phyloP scores from a whole-genome alignment of 2,113 vertebrate genomes.

The Leuciscus idus region DNA sequence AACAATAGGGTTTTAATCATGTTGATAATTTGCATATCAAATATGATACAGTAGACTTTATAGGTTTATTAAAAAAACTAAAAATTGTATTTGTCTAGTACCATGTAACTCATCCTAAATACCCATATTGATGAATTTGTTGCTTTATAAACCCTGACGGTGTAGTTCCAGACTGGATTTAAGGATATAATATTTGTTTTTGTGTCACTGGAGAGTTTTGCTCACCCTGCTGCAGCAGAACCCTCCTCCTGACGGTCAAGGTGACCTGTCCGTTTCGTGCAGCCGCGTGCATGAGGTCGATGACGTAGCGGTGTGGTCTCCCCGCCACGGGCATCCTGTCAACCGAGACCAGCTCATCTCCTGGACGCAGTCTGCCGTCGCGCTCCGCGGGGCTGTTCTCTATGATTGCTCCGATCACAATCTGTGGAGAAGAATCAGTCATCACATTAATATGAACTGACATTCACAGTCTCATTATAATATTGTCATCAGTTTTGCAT shows the following conservation, averaged over 20 bases:
- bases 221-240: slow-evolving; percentile 86
- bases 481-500: neutral
- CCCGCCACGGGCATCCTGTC: slow-evolving; percentile 96
- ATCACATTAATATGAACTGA: slow-evolving; percentile 23
- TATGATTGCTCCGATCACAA: slow-evolving; percentile 97
- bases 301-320: slow-evolving; percentile 97
- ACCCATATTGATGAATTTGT: neutral
- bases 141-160: neutral
- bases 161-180: neutral
- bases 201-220: neutral
- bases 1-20: neutral
- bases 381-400: slow-evolving; percentile 97
- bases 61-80: neutral
- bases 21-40: neutral
- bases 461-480: slow-evolving; percentile 19
- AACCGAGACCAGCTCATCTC: slow-evolving; percentile 96
- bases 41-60: neutral
- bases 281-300: slow-evolving; percentile 98
- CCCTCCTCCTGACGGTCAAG: slow-evolving; percentile 94
- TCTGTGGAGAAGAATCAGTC: slow-evolving; percentile 78
- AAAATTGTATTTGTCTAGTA: neutral
- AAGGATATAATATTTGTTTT: neutral
- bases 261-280: slow-evolving; percentile 97
- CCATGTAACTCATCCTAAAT: neutral
- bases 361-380: slow-evolving; percentile 93